These are phyloP conservation scores for Panthera leo DNA, from an alignment of 2,113 vertebrate species.

Conservation along the genomic window DNA sequence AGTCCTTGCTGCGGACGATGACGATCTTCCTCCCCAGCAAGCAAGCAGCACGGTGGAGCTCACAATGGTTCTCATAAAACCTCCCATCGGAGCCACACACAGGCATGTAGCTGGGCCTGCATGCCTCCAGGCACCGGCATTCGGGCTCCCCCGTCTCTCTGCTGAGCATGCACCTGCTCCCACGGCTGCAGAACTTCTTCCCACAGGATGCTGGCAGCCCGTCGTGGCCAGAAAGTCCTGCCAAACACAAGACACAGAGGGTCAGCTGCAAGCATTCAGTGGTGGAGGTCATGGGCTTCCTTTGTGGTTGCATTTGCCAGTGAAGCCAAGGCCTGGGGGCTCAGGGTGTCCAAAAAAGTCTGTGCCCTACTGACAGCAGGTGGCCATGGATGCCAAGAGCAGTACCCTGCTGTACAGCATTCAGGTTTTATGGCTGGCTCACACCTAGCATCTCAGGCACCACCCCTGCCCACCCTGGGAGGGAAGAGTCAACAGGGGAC, in stretches of 20 bases:
- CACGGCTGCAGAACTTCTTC: slow-evolving; percentile 88
- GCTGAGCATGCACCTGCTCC: slow-evolving; percentile 89
- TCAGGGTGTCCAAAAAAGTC: neutral
- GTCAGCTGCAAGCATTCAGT: neutral
- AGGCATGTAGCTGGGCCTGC: slow-evolving; percentile 91
- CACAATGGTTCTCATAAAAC: slow-evolving; percentile 97
- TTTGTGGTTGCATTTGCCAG: neutral
- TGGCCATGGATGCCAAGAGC: neutral
- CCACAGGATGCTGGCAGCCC: slow-evolving; percentile 81
- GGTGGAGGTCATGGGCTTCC: rapidly evolving
- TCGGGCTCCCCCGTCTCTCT: slow-evolving; percentile 85
- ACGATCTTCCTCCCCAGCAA: slow-evolving; percentile 90
- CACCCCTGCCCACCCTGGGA: neutral
- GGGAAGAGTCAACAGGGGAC: neutral
- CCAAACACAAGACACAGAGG: slow-evolving; percentile 33
- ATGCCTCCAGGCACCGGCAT: slow-evolving; percentile 90
- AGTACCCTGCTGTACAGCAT: too few relatives aligned
- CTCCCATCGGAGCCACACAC: slow-evolving; percentile 95
- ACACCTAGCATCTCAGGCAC: neutral
- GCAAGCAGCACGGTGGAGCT: slow-evolving; percentile 93
- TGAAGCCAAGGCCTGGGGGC: neutral
- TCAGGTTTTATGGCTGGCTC: neutral
- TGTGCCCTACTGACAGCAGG: neutral
- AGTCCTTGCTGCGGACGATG: slow-evolving; percentile 93
- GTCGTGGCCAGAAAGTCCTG: slow-evolving; percentile 81